phyloP scores from a whole-genome alignment of 2,888 invertebrate genomes.

The Acanthosoma haemorrhoidale region DNA sequence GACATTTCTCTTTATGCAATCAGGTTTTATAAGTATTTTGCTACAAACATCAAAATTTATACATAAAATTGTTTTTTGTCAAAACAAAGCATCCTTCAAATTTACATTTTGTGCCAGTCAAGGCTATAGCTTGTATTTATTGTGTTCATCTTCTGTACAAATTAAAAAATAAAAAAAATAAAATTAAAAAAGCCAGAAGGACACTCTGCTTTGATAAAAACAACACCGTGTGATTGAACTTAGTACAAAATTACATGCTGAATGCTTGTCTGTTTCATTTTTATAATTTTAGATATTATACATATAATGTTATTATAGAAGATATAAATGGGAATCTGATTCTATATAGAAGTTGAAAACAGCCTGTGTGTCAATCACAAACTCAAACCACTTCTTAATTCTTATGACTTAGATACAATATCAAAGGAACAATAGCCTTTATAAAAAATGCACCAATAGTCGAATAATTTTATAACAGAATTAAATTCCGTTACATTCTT shows the following conservation, averaged over 20 bases:
- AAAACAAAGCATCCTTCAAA: constrained; percentile 18
- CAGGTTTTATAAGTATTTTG: constrained; percentile 39
- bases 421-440: constrained; percentile 34
- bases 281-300: constrained; percentile 15
- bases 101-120: not conserved
- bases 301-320: not conserved
- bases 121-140: not conserved
- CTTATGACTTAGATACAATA: constrained; percentile 36
- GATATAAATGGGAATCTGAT: constrained; percentile 10
- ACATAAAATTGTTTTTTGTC: constrained; percentile 18
- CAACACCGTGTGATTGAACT: constrained; percentile 21
- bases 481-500: too few relatives aligned
- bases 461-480: too few relatives aligned
- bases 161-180: not conserved
- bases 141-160: not conserved
- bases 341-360: not conserved
- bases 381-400: not conserved
- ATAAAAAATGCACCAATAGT: constrained; percentile 22
- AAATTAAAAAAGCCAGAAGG: not conserved
- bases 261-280: constrained; percentile 24
- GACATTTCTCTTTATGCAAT: constrained; percentile 32
- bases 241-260: constrained; percentile 38
- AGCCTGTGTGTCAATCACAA: not conserved
- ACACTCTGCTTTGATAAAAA: constrained; percentile 21
- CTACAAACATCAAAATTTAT: constrained; percentile 39